Evolutionary conservation across 2,113 vertebrate species (phyloP).

Genomic region (Herpetotheres cachinnans): DNA sequence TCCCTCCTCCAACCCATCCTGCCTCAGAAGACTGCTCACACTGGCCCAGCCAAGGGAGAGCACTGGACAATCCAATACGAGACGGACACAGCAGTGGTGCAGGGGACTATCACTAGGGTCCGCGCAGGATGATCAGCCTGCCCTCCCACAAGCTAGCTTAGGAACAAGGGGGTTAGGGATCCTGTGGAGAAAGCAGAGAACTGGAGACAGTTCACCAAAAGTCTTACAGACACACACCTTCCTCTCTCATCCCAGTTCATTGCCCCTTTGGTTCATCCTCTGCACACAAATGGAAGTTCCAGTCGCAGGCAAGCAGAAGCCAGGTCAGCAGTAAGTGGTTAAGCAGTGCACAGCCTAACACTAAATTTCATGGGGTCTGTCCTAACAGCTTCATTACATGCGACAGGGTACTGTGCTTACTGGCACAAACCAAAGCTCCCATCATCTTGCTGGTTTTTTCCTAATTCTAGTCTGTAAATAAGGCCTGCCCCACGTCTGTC

Average conservation of each 20-base stretch:
- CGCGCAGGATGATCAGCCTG: not conserved
- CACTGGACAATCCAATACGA: not conserved
- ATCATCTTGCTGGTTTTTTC: not conserved
- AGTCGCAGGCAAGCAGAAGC: not conserved
- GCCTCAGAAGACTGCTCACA: not conserved
- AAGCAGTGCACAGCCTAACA: not conserved
- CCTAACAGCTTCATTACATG: not conserved
- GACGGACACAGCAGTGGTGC: not conserved
- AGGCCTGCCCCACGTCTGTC: not conserved
- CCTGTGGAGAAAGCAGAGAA: not conserved
- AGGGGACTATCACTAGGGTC: accelerated
- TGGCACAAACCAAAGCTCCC: not conserved
- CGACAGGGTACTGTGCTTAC: not conserved
- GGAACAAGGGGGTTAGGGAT: not conserved
- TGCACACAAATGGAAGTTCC: not conserved
- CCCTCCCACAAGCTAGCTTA: not conserved
- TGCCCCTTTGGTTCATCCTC: not conserved
- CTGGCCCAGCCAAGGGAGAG: not conserved
- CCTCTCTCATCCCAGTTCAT: not conserved
- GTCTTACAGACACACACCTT: not conserved
- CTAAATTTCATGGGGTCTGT: not conserved
- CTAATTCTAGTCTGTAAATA: not conserved
- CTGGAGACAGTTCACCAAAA: not conserved
- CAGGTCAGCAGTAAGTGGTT: not conserved
- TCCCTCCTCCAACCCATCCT: not conserved